Percentiles rank a stretch among this genome's conserved stretches.
phyloP scores from a whole-genome alignment of 92 coral and sea anemone species.

The Zoanthus solanderi region DNA sequence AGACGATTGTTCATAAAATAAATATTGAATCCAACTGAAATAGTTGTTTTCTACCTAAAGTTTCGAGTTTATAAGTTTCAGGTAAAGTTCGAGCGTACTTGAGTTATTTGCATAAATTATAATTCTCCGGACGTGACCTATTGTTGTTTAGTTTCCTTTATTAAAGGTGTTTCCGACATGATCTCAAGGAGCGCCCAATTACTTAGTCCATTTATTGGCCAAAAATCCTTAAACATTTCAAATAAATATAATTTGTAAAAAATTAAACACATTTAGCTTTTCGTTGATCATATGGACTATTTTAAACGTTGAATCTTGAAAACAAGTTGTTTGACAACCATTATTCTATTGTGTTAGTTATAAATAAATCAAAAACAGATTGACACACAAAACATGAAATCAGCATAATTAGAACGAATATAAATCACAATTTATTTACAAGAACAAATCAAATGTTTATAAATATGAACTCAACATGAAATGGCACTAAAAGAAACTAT shows the following conservation, averaged over 20 bases:
- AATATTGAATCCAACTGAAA: conserved; percentile 20
- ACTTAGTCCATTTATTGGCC: background rate
- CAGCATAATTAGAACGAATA: too few species aligned
- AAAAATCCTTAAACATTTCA: background rate
- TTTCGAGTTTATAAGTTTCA: conserved; percentile 16
- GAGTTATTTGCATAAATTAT: background rate
- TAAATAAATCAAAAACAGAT: too few species aligned
- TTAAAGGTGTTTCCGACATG: conserved; percentile 1
- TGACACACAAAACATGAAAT: too few species aligned
- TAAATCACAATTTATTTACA: too few species aligned
- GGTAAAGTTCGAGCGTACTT: conserved; percentile 1
- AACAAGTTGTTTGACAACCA: background rate
- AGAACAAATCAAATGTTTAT: too few species aligned
- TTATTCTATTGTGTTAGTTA: too few species aligned
- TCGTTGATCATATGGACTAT: background rate
- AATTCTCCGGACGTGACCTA: too few species aligned
- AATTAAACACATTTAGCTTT: too few species aligned
- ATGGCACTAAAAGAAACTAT: too few species aligned
- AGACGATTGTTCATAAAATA: background rate
- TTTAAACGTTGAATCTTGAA: background rate
- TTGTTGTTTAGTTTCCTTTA: too few species aligned
- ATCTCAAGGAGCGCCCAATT: background rate
- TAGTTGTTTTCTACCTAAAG: conserved; percentile 1
- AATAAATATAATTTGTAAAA: background rate
- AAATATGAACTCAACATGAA: too few species aligned